A percentile compares a stretch with the other conserved stretches of the same genome.
Conservation (phyloP, 2,888 invertebrate genomes). For the Drosophila leonis region DNA sequence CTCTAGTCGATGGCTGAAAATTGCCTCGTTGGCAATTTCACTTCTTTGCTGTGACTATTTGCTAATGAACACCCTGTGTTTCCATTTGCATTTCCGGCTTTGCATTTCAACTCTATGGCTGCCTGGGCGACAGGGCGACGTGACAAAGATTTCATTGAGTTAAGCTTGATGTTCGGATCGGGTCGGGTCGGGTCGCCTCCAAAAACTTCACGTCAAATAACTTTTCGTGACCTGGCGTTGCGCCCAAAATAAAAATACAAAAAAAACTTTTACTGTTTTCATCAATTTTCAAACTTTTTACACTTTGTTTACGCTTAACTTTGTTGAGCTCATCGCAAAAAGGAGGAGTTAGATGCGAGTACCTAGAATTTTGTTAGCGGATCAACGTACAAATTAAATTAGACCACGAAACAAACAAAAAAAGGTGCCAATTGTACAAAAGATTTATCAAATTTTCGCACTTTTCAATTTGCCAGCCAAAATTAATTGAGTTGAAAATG, state of each 20-base stretch:
- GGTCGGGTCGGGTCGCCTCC: background rate
- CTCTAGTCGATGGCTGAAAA: constrained; percentile 4
- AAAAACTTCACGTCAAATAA: constrained; percentile 24
- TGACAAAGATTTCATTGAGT: constrained; percentile 66
- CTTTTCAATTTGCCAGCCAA: background rate
- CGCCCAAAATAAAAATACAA: constrained; percentile 21
- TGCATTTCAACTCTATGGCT: constrained; percentile 9
- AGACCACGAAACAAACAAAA: constrained; percentile 16
- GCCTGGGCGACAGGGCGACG: constrained; percentile 35
- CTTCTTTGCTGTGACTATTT: constrained; percentile 21
- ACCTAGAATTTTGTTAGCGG: constrained; percentile 10
- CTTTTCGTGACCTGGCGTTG: constrained; percentile 43
- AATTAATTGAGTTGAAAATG: constrained; percentile 2
- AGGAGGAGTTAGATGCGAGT: constrained; percentile 2
- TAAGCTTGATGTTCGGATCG: constrained; percentile 12
- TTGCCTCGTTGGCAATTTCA: constrained; percentile 62
- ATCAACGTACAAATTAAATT: constrained; percentile 41
- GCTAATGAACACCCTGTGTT: constrained; percentile 7
- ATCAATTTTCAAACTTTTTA: constrained; percentile 48
- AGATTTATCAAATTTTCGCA: background rate
- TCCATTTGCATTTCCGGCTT: constrained; percentile 13
- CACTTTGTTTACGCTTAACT: constrained; percentile 46
- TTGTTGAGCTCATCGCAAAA: constrained; percentile 22
- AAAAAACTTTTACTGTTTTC: constrained; percentile 44
- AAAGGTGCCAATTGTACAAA: background rate